phyloP scores from a whole-genome alignment of 2,113 vertebrate genomes.

The Peucedramus taeniatus region DNA sequence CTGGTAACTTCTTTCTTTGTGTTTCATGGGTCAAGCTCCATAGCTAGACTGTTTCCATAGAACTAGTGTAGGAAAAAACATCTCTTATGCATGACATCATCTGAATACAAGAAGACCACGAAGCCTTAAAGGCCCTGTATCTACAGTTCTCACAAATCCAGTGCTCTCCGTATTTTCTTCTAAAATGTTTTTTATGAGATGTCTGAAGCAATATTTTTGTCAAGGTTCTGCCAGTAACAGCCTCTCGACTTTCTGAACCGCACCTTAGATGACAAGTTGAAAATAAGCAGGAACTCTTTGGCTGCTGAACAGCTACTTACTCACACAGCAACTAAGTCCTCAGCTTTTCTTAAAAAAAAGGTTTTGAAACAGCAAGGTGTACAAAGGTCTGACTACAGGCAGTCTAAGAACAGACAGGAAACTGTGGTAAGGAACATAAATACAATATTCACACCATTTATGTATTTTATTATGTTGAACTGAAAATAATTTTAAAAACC shows the following conservation, averaged over 20 bases:
- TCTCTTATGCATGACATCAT: not conserved
- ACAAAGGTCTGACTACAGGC: not conserved
- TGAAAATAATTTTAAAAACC: accelerated
- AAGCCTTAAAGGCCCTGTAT: not conserved
- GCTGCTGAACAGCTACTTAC: not conserved
- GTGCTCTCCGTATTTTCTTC: not conserved
- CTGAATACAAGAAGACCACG: not conserved
- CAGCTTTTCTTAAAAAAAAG: not conserved
- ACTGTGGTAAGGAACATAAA: not conserved
- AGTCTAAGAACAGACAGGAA: not conserved
- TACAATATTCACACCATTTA: not conserved
- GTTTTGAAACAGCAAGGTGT: not conserved
- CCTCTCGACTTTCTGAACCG: not conserved
- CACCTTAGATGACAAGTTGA: not conserved
- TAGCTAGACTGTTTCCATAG: not conserved
- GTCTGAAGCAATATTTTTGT: not conserved
- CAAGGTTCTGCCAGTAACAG: not conserved
- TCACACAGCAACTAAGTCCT: not conserved
- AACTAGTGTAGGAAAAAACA: not conserved
- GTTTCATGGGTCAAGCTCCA: not conserved
- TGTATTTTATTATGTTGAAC: not conserved
- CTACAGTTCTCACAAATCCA: not conserved
- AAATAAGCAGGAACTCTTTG: not conserved
- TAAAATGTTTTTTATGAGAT: not conserved
- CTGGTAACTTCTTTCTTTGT: not conserved